These are phyloP conservation scores for Pogonomyrmex californicus DNA, from an alignment of 1,140 invertebrate species.

Conservation along the genomic window DNA sequence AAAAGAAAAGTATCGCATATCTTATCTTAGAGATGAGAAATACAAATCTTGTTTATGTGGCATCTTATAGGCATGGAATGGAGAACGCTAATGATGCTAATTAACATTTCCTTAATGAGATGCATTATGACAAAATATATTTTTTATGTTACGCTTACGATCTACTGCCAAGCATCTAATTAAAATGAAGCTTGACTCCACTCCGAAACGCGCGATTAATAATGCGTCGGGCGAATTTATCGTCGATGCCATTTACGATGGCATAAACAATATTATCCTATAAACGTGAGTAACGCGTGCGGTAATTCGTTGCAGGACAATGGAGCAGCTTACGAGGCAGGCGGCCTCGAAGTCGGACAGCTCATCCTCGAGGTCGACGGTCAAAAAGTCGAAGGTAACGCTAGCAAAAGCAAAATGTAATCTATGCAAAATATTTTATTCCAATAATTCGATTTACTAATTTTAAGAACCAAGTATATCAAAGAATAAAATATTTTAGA, in stretches of 20 bases:
- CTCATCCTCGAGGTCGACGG: conserved; percentile 97
- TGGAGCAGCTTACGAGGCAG: conserved; percentile 96
- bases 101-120: conserved; percentile 27
- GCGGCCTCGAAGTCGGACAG: conserved; percentile 97
- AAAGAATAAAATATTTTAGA: not conserved
- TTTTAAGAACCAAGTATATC: not conserved
- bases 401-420: conserved; percentile 11
- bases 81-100: not conserved
- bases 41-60: too few relatives aligned
- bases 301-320: conserved; percentile 91
- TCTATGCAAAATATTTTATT: not conserved
- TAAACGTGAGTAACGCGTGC: conserved; percentile 54
- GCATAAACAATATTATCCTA: conserved; percentile 57
- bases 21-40: not conserved
- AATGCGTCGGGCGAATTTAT: conserved; percentile 55
- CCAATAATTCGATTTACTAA: not conserved
- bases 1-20: not conserved
- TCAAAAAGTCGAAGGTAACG: conserved; percentile 93
- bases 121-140: conserved; percentile 2
- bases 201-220: conserved; percentile 40
- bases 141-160: not conserved
- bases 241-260: conserved; percentile 32
- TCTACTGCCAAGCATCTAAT: not conserved
- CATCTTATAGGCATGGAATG: not conserved
- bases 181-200: conserved; percentile 26